Evolutionary conservation across 2,113 vertebrate genomes (phyloP).

Genomic region (Strix uralensis): DNA sequence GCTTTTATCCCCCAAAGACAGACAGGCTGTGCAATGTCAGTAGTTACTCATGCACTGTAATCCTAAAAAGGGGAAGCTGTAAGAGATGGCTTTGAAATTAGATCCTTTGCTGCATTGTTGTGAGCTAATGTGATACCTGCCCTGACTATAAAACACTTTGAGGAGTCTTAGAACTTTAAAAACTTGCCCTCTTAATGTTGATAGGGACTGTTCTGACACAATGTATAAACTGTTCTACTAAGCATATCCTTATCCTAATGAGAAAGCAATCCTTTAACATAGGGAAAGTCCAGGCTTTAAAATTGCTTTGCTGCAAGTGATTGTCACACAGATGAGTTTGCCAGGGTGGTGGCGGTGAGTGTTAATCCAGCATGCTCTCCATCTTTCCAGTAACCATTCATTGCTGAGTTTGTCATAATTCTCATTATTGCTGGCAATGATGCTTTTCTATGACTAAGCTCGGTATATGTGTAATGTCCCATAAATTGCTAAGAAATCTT

Average conservation of each 20-base stretch:
- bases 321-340: not conserved
- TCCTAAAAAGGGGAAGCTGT: not conserved
- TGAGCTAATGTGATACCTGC: not conserved
- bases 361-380: not conserved
- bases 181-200: not conserved
- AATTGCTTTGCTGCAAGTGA: not conserved
- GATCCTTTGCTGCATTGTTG: not conserved
- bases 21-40: not conserved
- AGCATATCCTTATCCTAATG: not conserved
- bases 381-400: not conserved
- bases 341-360: fast-evolving
- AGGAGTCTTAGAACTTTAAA: not conserved
- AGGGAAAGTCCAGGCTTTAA: not conserved
- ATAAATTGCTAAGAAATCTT: not conserved
- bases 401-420: not conserved
- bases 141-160: slow-evolving; percentile 7
- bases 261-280: not conserved
- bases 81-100: not conserved
- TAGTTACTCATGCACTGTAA: not conserved
- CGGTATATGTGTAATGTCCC: not conserved
- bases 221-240: not conserved
- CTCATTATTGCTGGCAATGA: not conserved
- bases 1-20: not conserved
- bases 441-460: not conserved
- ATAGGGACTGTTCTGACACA: not conserved